Base-by-base conservation (phyloP, 2,888 invertebrate genomes). In the Aphidoletes aphidimyza region DNA sequence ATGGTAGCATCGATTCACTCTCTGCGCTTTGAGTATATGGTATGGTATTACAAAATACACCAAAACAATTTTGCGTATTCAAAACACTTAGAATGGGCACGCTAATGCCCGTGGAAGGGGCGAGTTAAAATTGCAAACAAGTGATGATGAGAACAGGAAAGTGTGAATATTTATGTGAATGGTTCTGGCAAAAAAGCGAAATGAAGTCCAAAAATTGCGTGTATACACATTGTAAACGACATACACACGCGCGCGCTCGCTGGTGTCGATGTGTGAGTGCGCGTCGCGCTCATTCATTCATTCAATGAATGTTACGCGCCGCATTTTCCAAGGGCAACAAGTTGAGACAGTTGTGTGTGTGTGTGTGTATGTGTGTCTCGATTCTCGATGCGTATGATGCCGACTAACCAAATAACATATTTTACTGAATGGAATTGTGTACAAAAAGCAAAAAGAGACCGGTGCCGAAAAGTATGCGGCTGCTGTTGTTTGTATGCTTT, bases 111-210 rank as follows among this genome's bases (percentile, higher is more conserved):
- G 14, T 81, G 81, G 37, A 37, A 37, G 37, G 81, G 81, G 37
- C 81, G 81, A 81, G 69, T 69, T 37, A 81, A 81, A 81, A n/a
- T 81, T 37, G 37, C 81, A 81, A 36, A 81, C 36, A 81, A 81
- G 37, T 11, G 37, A 37, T 81, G 81, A 69, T 69, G 69, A 69
- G 69, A 69, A 69, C 69, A 69, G 69, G 69, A 81, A 81, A 81
- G 81, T 81, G 81, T 81, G 81, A 81, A 81, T 81, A 81, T 81
- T 81, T 81, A 81, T 81, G 81, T 81, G 81, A 81, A 81, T 37
- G 81, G 22, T 81, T 37, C 17, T 54, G 5, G 37, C 81, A 81
- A 81, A 36, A 81, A 81, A 81, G 37, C 37, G 37, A 81, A 81
- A 81, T 81, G 81, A 81, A 81, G 81, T 81, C 81, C 81, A 81